Conservation (phyloP, 2,113 vertebrate species). For the Regulus satrapa region DNA sequence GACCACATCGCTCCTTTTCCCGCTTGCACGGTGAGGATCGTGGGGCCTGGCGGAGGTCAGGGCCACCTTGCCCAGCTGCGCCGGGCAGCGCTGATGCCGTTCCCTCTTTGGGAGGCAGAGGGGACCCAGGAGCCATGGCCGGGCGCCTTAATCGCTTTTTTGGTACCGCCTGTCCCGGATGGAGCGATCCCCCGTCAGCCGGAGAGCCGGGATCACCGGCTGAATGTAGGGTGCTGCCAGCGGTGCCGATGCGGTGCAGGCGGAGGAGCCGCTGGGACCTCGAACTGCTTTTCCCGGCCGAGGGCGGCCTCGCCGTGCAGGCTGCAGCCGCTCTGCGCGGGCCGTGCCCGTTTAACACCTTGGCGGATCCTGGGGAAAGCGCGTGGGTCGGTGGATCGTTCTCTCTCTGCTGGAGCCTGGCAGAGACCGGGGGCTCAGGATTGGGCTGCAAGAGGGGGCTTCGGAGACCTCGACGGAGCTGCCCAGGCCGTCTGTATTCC, state of each 20-base stretch:
- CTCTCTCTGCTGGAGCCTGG: neutral
- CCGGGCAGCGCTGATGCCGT: neutral
- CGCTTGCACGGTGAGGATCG: accelerated
- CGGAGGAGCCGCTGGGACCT: neutral
- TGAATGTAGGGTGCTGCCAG: neutral
- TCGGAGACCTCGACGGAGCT: neutral
- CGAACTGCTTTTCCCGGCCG: neutral
- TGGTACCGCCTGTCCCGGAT: neutral
- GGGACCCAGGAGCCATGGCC: neutral
- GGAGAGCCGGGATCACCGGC: neutral
- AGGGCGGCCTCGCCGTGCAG: neutral
- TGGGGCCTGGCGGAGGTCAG: accelerated
- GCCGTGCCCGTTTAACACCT: neutral
- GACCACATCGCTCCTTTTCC: neutral
- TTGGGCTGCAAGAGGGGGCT: neutral
- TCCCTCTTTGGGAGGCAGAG: neutral
- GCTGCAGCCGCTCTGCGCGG: neutral
- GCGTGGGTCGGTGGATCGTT: neutral
- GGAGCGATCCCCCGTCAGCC: neutral
- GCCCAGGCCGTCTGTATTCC: neutral
- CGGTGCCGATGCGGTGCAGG: neutral
- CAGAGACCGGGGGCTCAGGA: neutral
- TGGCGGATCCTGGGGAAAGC: neutral
- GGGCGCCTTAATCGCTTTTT: neutral
- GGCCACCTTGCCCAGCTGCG: neutral